Conservation (phyloP, 2,113 vertebrate species). For the Pomatostomus ruficeps region DNA sequence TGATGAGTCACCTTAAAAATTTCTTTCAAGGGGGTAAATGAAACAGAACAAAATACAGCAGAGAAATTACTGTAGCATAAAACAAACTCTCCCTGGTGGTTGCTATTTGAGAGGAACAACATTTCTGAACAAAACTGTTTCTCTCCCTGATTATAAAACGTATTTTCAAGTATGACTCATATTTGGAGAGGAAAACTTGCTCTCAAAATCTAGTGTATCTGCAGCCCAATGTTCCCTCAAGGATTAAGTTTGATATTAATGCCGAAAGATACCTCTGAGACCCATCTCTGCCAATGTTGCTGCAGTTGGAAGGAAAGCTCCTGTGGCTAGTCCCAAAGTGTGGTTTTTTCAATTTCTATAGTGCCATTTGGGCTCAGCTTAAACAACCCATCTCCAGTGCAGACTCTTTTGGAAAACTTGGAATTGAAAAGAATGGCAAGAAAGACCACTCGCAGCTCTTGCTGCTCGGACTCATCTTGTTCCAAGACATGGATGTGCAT, state of each 20-base stretch:
- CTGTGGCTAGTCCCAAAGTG: background rate
- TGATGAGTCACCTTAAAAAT: background rate
- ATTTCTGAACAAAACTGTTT: background rate
- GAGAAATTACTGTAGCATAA: background rate
- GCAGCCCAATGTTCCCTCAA: background rate
- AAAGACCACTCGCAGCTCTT: background rate
- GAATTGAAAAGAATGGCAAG: background rate
- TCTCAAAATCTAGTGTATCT: background rate
- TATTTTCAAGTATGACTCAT: background rate
- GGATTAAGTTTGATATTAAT: background rate
- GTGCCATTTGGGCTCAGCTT: background rate
- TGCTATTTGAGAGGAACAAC: background rate
- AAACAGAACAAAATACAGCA: background rate
- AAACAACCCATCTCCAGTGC: rapidly evolving
- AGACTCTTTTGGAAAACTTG: background rate
- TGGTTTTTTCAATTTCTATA: background rate
- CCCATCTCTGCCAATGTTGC: background rate
- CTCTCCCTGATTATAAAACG: background rate
- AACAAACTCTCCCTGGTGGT: background rate
- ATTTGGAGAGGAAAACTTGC: background rate
- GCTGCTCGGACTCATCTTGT: background rate
- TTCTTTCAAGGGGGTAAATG: background rate
- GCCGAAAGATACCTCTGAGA: background rate
- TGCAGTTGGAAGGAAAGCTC: background rate
- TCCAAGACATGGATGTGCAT: background rate